Percentiles rank a stretch among this genome's conserved stretches.
phyloP scores from a whole-genome alignment of 2,888 invertebrate species.

The Chymomyza fuscimana region DNA sequence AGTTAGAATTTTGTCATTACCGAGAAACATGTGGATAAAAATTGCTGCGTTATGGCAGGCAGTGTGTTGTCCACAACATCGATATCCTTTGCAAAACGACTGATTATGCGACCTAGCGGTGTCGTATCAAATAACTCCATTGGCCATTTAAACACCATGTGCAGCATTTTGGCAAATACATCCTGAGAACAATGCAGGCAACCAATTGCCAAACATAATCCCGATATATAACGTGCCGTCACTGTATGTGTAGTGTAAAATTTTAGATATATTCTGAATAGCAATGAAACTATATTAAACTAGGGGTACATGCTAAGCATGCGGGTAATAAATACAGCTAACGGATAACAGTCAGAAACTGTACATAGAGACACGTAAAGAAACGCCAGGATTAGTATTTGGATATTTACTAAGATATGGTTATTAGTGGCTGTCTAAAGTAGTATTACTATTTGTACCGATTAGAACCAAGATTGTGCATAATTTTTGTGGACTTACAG shows the following conservation, averaged over 20 bases:
- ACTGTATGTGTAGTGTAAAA: constrained; percentile 59
- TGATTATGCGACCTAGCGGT: constrained; percentile 87
- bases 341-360: not conserved
- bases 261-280: constrained; percentile 15
- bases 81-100: constrained; percentile 84
- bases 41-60: constrained; percentile 78
- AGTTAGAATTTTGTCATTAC: constrained; percentile 73
- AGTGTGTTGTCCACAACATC: constrained; percentile 82
- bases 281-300: constrained; percentile 11
- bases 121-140: constrained; percentile 90
- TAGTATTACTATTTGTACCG: not conserved
- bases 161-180: constrained; percentile 83
- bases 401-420: not conserved
- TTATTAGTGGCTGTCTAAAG: not conserved
- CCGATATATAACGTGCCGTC: constrained; percentile 77
- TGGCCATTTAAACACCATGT: constrained; percentile 84
- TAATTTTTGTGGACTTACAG: not conserved
- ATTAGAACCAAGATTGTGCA: not conserved
- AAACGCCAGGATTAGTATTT: not conserved
- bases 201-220: constrained; percentile 79
- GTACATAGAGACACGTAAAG: not conserved
- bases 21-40: constrained; percentile 79
- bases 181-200: constrained; percentile 82
- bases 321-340: constrained; percentile 17
- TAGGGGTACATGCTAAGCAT: constrained; percentile 33